Evolutionary conservation across 2,888 invertebrate genomes (phyloP).

Genomic region (Bruchidius siliquastri): DNA sequence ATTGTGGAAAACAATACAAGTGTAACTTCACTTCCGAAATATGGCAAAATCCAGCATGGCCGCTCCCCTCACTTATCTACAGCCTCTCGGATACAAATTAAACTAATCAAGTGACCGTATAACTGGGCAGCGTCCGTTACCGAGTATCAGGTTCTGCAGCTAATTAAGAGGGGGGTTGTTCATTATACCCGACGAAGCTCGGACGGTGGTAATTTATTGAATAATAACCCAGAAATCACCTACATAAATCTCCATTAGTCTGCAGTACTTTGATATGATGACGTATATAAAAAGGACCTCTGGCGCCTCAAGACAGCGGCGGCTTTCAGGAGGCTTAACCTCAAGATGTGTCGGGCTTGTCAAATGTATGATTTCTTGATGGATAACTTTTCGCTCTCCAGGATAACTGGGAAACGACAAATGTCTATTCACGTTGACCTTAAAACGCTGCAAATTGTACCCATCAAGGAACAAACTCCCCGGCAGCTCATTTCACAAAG

Average conservation of each 20-base stretch:
- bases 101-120: constrained; percentile 44
- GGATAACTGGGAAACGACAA: no score
- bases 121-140: constrained; percentile 41
- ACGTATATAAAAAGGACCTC: constrained; percentile 34
- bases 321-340: no score
- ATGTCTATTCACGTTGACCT: no score
- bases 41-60: constrained; percentile 8
- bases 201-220: constrained; percentile 43
- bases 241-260: constrained; percentile 47
- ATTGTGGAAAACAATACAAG: no score
- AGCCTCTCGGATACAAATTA: constrained; percentile 43
- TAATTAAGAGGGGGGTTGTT: constrained; percentile 42
- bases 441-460: no score
- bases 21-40: no score
- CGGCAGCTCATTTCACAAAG: no score
- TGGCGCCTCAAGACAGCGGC: constrained; percentile 31
- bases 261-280: constrained; percentile 41
- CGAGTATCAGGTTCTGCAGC: constrained; percentile 42
- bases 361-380: no score
- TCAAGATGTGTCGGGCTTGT: no score
- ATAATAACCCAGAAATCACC: constrained; percentile 48
- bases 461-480: no score
- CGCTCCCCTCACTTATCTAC: constrained; percentile 15
- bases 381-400: no score
- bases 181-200: constrained; percentile 35